Percentiles rank a stretch among this genome's conserved stretches.
Evolutionary conservation across 1,140 invertebrate species (phyloP).

Genomic region (Pseudomyrmex cubaensis): DNA sequence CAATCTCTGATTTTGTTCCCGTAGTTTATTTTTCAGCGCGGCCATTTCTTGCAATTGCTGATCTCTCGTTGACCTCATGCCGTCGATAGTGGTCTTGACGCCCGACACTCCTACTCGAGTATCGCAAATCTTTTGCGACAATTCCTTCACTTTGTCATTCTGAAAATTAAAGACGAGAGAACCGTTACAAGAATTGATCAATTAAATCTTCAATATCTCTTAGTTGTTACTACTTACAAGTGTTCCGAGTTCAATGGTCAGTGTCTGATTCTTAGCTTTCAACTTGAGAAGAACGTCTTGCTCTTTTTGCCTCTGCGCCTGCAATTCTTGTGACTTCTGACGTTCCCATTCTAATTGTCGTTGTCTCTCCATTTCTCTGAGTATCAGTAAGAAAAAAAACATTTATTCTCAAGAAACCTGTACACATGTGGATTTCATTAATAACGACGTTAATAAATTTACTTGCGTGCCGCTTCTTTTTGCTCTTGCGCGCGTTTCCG

Average conservation of each 20-base stretch:
- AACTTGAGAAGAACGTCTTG: slow-evolving; percentile 95
- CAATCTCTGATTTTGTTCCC: slow-evolving; percentile 93
- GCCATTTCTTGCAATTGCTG: slow-evolving; percentile 95
- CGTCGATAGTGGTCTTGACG: slow-evolving; percentile 98
- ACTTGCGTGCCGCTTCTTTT: slow-evolving; percentile 91
- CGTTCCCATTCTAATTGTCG: slow-evolving; percentile 98
- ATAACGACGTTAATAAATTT: slow-evolving; percentile 43
- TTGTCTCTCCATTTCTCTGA: slow-evolving; percentile 96
- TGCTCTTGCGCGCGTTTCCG: slow-evolving; percentile 91
- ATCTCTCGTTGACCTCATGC: slow-evolving; percentile 96
- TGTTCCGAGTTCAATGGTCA: slow-evolving; percentile 93
- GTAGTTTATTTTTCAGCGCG: slow-evolving; percentile 92
- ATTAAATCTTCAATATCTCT: background rate
- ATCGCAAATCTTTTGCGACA: slow-evolving; percentile 95
- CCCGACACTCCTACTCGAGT: slow-evolving; percentile 95
- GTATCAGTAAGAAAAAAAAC: slow-evolving; percentile 60
- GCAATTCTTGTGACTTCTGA: slow-evolving; percentile 94
- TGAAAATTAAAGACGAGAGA: slow-evolving; percentile 73
- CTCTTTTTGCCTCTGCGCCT: slow-evolving; percentile 93
- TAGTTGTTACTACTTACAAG: slow-evolving; percentile 83
- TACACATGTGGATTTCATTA: background rate
- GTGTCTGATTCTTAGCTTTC: slow-evolving; percentile 95
- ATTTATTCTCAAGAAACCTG: background rate
- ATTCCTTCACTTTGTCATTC: slow-evolving; percentile 94
- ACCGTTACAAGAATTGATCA: slow-evolving; percentile 6